Percentiles rank a stretch among this genome's conserved stretches.
These are phyloP conservation scores for Polypterus senegalus DNA, from an alignment of 2,113 vertebrate species.

Conservation along the genomic window DNA sequence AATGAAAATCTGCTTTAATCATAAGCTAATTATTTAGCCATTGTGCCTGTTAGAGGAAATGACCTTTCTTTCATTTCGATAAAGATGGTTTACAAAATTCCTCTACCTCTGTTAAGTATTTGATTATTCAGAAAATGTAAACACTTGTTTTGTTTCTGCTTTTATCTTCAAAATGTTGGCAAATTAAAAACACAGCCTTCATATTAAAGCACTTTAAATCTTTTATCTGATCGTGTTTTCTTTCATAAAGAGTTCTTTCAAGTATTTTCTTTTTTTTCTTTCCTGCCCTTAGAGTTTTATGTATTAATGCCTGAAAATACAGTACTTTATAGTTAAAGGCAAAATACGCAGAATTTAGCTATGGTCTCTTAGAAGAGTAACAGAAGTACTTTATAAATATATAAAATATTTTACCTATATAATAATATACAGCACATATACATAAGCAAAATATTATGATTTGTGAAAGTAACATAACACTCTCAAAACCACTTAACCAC, in stretches of 20 bases:
- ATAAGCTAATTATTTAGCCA: conserved; percentile 57
- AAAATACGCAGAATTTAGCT: too few species aligned
- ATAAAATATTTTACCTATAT: too few species aligned
- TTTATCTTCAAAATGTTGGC: conserved; percentile 36
- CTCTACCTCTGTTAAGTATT: conserved; percentile 37
- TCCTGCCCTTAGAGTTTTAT: conserved; percentile 21
- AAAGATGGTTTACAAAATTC: conserved; percentile 49
- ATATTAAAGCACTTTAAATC: conserved; percentile 30
- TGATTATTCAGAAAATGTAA: conserved; percentile 36
- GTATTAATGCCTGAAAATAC: conserved; percentile 24
- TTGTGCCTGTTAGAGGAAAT: conserved; percentile 56
- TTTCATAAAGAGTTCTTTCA: conserved; percentile 26
- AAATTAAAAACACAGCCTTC: conserved; percentile 28
- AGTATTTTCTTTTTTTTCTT: conserved; percentile 11
- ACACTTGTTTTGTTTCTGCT: conserved; percentile 25
- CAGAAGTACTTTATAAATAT: too few species aligned
- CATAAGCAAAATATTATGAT: too few species aligned
- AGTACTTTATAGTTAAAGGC: too few species aligned
- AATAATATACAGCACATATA: too few species aligned
- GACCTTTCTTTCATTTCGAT: conserved; percentile 50
- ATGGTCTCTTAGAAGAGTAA: too few species aligned
- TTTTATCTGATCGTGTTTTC: conserved; percentile 35
- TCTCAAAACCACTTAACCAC: too few species aligned
- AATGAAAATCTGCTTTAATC: conserved; percentile 65
- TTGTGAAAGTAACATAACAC: too few species aligned